Base-by-base conservation (phyloP, 2,113 vertebrate species). In the Arvicanthis niloticus region DNA sequence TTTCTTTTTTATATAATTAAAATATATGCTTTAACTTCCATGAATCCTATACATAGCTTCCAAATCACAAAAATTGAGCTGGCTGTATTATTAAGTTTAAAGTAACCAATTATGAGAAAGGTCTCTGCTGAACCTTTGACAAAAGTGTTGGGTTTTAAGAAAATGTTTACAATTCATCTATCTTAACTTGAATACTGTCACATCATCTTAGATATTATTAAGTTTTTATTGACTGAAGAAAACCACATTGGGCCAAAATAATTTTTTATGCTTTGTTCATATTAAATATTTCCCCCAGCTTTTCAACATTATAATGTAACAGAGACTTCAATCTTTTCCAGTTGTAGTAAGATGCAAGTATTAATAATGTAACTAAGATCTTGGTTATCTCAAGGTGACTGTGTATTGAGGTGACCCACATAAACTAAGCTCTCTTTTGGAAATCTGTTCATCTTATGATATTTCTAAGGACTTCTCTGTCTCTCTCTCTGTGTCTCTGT, bases 161-260 rank as follows among this genome's bases (percentile, higher is more conserved):
- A 91, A 26, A 11, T 88, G 81, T 60, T 96, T 92, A 86, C 80
- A 60, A 31, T 68, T 11, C 51, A 92, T 93, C 56, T n/a, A 60
- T 89, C 53, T 95, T 95, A 89, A 56, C 12, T 94, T 93, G 8
- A 17, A 81, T 88, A 90, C 16, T n/a, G 65, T 90, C 17, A 88
- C 0, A 60, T 53, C 53, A 85, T 60, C 26, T 88, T 91, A 78
- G 42, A n/a, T 94, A 60, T 84, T 91, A 91, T 84, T 91, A 80
- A 82, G n/a, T 62, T 81, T 91, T 88, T 91, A 92, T 91, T 89
- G 65, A 86, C 29, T 73, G 22, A 68, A 56, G 31, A 37, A 94
- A 97, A 94, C 73, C 80, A 92, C 13, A 67, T 75, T 80, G 29
- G 58, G 7, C 11, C 48, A 73, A 88, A 80, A 68, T 65, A 77